Evolutionary conservation across 2,113 vertebrate genomes (phyloP), one percentile per base, ranked within the genome.

Genomic region (Felis chaus): DNA sequence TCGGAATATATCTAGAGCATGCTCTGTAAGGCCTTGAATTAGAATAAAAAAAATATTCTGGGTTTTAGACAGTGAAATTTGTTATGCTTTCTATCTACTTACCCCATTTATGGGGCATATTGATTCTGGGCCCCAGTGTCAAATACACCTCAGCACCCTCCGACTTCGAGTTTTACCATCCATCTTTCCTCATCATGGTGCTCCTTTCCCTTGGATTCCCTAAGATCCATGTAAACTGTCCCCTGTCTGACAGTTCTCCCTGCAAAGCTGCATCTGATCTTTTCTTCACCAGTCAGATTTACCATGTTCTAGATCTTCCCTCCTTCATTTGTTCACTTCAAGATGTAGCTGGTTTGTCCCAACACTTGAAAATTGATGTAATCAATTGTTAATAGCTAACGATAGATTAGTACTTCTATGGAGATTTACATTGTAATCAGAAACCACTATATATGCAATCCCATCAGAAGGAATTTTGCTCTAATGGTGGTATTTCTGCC

Each of bases 371-470:
- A 92, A 89, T 15, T 31, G 16, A 74, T 85, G 4, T 31, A 57
- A 91, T 78, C 7, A 95, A 69, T 84, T 95, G 21, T 92, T 78
- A 69, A 69, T 87, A 82, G n/a, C 48, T 82, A 86, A 89, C 4
- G 91, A 33, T 82, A 97, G 57, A 78, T 95, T 21, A 11, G 73
- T 88, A 36, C 1, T 1, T 18, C 23, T 53, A 39, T 21, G 27
- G 7, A 86, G 2, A 36, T 57, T 92, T 91, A 18, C 89, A 91
- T 93, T 95, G 80, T 94, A 89, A 97, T 95, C 12, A 89, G 48
- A 82, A 76, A 78, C 9, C 11, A 27, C 13, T 86, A 23, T 29
- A 89, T 21, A 94, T n/a, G 71, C 19, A 85, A 66, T 80, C 55
- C 19, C 63, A 66, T 96, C 36, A 23, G 90, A 92, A 96, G 33